Base-by-base conservation (phyloP, 2,797 vertebrate genomes). In the Rhynchotus rufescens region DNA sequence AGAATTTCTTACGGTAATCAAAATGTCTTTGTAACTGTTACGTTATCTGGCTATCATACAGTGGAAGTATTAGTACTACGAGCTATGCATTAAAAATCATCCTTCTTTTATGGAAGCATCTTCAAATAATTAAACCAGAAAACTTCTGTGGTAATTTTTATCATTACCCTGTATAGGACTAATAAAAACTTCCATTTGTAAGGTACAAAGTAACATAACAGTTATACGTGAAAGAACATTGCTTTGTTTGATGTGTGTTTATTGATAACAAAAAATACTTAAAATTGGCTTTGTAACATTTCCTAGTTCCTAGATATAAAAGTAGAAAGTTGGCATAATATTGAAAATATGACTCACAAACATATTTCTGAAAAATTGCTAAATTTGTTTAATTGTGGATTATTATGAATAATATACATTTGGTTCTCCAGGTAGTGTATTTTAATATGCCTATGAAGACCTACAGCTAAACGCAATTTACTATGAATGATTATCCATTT, bases 381-480 rank as follows among this genome's bases (percentile, higher is more conserved):
- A 57, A 83, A 79, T 59, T 3, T 0, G 8, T 91, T 83, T 86
- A 3, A 59, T 64, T 72, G 62, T 61, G 20, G 20, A 61, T 8
- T 84, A 32, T 61, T 81, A 81, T 21, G 15, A 52, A 65, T 12
- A 64, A 13, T 32, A 74, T 22, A 17, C 64, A 67, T 82, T 89
- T 80, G 25, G 7, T 82, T 22, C 22, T 82, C 17, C 4, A 28
- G 57, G 36, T 19, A 64, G 42, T 26, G 34, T 81, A 47, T 77
- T 86, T 84, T 74, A 84, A 67, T 77, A 77, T 25, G 68, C 30
- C 72, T 86, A 56, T 68, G 59, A 74, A 91, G 91, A 64, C n/a
- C 20, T 89, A 82, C 34, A 91, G 57, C 42, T 90, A 67, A 89
- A 94, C n/a, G 15, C 30, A 86, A 88, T 93, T 82, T 80, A 28